Conservation (phyloP, 2,888 invertebrate species). For the Colostygia pectinataria region DNA sequence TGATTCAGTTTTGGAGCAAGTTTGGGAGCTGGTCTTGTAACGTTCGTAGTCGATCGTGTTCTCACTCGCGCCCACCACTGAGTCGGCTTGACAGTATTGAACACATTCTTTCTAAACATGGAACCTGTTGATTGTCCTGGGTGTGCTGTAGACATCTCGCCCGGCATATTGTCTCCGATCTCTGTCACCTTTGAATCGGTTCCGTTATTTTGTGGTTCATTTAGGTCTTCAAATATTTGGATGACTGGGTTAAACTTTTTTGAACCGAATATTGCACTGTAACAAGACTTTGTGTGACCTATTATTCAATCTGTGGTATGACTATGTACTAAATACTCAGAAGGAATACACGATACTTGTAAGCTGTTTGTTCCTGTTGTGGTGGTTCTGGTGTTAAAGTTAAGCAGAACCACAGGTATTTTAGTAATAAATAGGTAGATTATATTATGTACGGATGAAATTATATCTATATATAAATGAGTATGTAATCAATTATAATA, state of each 20-base stretch:
- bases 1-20: too few species aligned
- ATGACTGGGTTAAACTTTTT: slow-evolving; percentile 30
- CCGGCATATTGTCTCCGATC: background rate
- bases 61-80: background rate
- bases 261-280: slow-evolving; percentile 56
- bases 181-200: background rate
- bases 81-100: background rate
- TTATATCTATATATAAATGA: too few species aligned
- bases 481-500: too few species aligned
- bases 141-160: background rate
- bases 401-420: too few species aligned
- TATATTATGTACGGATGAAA: too few species aligned
- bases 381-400: too few species aligned
- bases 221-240: slow-evolving; percentile 41
- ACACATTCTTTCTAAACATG: background rate
- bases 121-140: background rate
- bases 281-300: slow-evolving; percentile 30
- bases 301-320: too few species aligned
- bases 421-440: too few species aligned
- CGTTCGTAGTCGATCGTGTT: background rate
- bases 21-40: background rate
- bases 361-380: too few species aligned
- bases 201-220: background rate
- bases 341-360: too few species aligned
- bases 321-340: too few species aligned